Evolutionary conservation across 2,888 invertebrate genomes (phyloP).

Genomic region (Homarus gammarus): DNA sequence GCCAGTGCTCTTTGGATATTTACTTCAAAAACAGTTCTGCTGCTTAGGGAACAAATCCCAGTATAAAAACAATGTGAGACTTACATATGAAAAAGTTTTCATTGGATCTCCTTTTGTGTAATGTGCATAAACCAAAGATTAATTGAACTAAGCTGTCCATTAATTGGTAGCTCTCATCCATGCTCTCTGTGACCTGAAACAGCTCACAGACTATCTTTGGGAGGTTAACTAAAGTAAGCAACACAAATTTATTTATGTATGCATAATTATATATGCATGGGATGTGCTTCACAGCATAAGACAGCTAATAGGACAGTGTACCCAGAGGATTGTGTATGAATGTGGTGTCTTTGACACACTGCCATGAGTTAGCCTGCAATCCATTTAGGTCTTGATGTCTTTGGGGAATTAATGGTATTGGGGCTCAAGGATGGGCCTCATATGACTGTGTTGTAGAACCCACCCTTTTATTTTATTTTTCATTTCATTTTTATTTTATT

Average conservation of each 20-base stretch:
- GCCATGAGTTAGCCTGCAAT: slow-evolving; percentile 54
- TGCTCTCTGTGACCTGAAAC: slow-evolving; percentile 43
- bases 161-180: slow-evolving; percentile 52
- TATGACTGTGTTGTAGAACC: slow-evolving; percentile 55
- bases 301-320: slow-evolving; percentile 41
- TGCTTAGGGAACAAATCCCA: slow-evolving; percentile 10
- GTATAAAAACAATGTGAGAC: slow-evolving; percentile 3
- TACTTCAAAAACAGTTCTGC: slow-evolving; percentile 1
- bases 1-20: slow-evolving; percentile 6
- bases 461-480: slow-evolving; percentile 49
- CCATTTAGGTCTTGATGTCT: slow-evolving; percentile 59
- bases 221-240: slow-evolving; percentile 22
- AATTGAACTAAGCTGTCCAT: slow-evolving; percentile 48
- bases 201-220: slow-evolving; percentile 47
- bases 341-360: slow-evolving; percentile 46
- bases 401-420: slow-evolving; percentile 53
- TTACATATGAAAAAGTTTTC: slow-evolving; percentile 2
- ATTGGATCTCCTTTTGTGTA: slow-evolving; percentile 57
- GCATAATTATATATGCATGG: slow-evolving; percentile 56
- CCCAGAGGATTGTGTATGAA: slow-evolving; percentile 43
- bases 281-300: slow-evolving; percentile 50
- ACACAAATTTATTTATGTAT: slow-evolving; percentile 42
- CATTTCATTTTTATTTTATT: slow-evolving; percentile 18
- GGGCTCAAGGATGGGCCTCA: not conserved
- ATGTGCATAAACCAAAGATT: slow-evolving; percentile 70